These are phyloP conservation scores for Clistopyga incitator DNA, from an alignment of 2,888 invertebrate species.

Conservation along the genomic window DNA sequence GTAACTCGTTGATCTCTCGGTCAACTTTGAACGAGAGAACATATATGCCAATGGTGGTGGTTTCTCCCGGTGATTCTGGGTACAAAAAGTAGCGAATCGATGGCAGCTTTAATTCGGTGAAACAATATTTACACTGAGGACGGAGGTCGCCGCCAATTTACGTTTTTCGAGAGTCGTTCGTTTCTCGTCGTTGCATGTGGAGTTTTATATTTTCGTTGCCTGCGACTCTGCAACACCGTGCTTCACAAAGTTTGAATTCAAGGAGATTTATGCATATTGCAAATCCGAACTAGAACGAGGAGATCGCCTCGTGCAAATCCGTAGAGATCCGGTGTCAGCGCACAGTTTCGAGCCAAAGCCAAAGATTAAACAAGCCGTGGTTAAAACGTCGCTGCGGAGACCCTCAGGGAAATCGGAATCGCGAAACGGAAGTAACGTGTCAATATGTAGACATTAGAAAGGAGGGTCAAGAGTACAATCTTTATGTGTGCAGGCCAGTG, in stretches of 20 bases:
- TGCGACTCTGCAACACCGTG: neutral
- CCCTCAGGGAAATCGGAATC: neutral
- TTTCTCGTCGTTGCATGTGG: neutral
- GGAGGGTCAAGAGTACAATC: neutral
- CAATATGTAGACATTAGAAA: neutral
- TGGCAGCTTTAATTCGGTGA: constrained; percentile 33
- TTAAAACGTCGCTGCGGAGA: neutral
- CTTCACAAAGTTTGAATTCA: neutral
- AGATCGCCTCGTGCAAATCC: neutral
- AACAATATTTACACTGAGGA: constrained; percentile 45
- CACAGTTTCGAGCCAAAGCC: neutral
- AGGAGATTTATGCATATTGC: neutral
- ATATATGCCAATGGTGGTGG: constrained; percentile 29
- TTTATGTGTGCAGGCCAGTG: constrained; percentile 8
- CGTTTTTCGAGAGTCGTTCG: neutral
- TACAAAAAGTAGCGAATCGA: constrained; percentile 23
- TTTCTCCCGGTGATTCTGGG: constrained; percentile 12
- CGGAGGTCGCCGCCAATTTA: constrained; percentile 33
- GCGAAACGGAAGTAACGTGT: neutral
- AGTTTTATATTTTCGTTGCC: constrained; percentile 3
- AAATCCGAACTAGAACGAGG: neutral
- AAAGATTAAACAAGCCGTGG: neutral
- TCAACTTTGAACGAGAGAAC: constrained; percentile 38
- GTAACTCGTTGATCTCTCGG: constrained; percentile 48
- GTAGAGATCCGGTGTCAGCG: neutral